Base-by-base conservation (phyloP, 1,140 invertebrate genomes). In the Ips typographus region DNA sequence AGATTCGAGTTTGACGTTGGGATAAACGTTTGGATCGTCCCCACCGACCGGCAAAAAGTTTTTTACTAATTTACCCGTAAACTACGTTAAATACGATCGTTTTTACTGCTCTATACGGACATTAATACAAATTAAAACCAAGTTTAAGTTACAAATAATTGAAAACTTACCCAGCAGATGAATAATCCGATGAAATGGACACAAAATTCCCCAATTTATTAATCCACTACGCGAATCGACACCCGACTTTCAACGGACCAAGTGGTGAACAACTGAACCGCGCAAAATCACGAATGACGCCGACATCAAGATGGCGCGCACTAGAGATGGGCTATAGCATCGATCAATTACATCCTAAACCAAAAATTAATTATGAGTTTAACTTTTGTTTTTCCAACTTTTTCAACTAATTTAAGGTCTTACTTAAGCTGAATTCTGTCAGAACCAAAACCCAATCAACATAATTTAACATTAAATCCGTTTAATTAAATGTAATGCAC, bases 281-380 rank as follows among this genome's bases (percentile, higher is more conserved):
- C 71, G 71, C 71, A 72, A 58, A 68, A 72, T 72, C 71, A 57
- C 55, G 37, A 68, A 72, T 71, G 64, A 71, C 66, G 64, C 66
- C 67, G 70, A 22, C 22, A 22, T 22, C 22, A 22, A 22, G 22
- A 22, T 22, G 22, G 22, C 22, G 22, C 22, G 22, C 22, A 22
- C 22, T 22, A 22, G 22, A 22, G 22, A 22, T 22, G 22, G 22
- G 22, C 22, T 22, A 22, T 22, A 22, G 22, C 22, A 22, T 22
- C 22, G 22, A 22, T 22, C 22, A 22, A 22, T 22, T 22, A 22
- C 22, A 22, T 22, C 22, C 22, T 22, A 22, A 22, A 22, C 22
- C 22, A 22, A 22, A 22, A 22, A 22, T 22, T 22, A 22, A 22
- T 22, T 22, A 22, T 22, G 22, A 22, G 22, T 22, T 22, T 22